A percentile compares a stretch with the other conserved stretches of the same genome.
These are phyloP conservation scores for Nezara viridula DNA, from an alignment of 2,888 invertebrate genomes.

Conservation along the genomic window DNA sequence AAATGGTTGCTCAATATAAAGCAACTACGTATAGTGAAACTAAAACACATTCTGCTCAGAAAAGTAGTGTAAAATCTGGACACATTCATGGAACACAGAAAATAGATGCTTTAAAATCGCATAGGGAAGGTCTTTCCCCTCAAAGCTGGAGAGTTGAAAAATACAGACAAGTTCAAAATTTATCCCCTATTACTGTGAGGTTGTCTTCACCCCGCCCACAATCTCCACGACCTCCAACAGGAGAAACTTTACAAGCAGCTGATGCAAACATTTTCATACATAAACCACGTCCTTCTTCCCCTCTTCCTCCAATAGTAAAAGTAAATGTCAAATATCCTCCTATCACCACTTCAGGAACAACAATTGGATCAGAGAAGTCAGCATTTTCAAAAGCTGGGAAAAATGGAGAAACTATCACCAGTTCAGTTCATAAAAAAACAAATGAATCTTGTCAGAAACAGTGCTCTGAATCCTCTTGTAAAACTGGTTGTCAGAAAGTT, in stretches of 20 bases:
- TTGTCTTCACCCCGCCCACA: constrained; percentile 63
- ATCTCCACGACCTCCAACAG: constrained; percentile 60
- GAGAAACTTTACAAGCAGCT: constrained; percentile 61
- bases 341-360: constrained; percentile 41
- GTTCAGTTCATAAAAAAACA: constrained; percentile 34
- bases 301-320: constrained; percentile 55
- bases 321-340: constrained; percentile 53
- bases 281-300: constrained; percentile 51
- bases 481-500: constrained; percentile 11
- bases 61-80: constrained; percentile 28
- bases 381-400: constrained; percentile 49
- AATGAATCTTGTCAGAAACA: constrained; percentile 32
- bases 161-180: constrained; percentile 62
- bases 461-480: constrained; percentile 24
- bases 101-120: constrained; percentile 32
- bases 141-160: constrained; percentile 62
- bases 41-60: constrained; percentile 52
- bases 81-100: background rate
- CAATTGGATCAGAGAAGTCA: constrained; percentile 55
- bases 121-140: constrained; percentile 56
- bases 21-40: constrained; percentile 56
- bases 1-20: constrained; percentile 42
- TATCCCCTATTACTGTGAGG: constrained; percentile 64
- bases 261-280: constrained; percentile 60
- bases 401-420: constrained; percentile 44